Conservation (phyloP, 2,888 invertebrate genomes). For the Embidobia sp. region DNA sequence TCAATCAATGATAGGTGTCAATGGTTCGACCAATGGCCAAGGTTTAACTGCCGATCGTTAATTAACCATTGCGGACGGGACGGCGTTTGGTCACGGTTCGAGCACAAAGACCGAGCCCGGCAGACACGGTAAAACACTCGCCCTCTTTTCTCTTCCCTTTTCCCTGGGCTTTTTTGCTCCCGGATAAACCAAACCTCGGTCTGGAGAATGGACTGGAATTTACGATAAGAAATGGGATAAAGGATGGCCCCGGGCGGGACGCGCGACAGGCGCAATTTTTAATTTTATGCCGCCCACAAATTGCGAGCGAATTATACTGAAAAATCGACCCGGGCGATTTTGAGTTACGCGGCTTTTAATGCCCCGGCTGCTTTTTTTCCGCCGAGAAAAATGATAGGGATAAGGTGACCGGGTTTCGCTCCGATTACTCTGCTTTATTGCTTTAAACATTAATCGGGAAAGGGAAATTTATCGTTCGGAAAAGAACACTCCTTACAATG, state of each 20-base stretch:
- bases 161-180: slow-evolving; percentile 23
- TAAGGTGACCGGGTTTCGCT: slow-evolving; percentile 11
- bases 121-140: slow-evolving; percentile 56
- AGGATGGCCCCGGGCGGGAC: slow-evolving; percentile 1
- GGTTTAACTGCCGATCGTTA: slow-evolving; percentile 53
- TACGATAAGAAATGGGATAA: slow-evolving; percentile 74
- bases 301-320: slow-evolving; percentile 25
- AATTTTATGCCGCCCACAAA: slow-evolving; percentile 57
- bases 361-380: background rate
- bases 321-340: slow-evolving; percentile 21
- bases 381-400: slow-evolving; percentile 15
- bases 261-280: slow-evolving; percentile 50
- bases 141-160: slow-evolving; percentile 12
- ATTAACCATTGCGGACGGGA: slow-evolving; percentile 53
- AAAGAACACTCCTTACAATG: no score
- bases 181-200: slow-evolving; percentile 57
- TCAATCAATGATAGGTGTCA: slow-evolving; percentile 61
- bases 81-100: slow-evolving; percentile 27
- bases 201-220: slow-evolving; percentile 78
- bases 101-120: slow-evolving; percentile 1
- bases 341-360: slow-evolving; percentile 27
- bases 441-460: no score
- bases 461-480: no score
- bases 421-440: background rate
- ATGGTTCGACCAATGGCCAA: slow-evolving; percentile 36